Evolutionary conservation across 2,888 invertebrate species (phyloP).

Genomic region (Drosophila formosana): DNA sequence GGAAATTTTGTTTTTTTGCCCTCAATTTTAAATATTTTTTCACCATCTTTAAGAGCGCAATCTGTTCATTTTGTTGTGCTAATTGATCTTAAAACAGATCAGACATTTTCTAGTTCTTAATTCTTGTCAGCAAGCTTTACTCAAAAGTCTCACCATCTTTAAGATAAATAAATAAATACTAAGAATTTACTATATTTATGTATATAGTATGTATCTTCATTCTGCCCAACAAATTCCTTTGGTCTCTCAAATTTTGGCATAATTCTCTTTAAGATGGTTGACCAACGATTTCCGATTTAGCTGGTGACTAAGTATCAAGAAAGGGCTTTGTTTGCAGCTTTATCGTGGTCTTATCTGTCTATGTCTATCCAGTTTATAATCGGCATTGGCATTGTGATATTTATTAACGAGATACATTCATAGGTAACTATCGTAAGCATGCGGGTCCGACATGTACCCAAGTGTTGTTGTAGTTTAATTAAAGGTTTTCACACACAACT

Average conservation of each 20-base stretch:
- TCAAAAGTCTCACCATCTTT: no score
- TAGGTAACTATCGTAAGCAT: slow-evolving; percentile 13
- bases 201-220: no score
- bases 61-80: no score
- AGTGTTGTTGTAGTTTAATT: slow-evolving; percentile 59
- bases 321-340: slow-evolving; percentile 1
- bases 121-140: no score
- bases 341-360: slow-evolving; percentile 14
- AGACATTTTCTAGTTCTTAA: no score
- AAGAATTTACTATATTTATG: no score
- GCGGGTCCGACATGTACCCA: slow-evolving; percentile 37
- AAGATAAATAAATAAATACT: no score
- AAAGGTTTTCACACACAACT: slow-evolving; percentile 41
- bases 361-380: slow-evolving; percentile 9
- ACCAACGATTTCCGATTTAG: neutral
- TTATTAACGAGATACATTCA: slow-evolving; percentile 29
- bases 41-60: no score
- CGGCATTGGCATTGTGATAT: slow-evolving; percentile 21
- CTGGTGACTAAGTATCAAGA: slow-evolving; percentile 8
- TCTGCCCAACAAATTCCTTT: neutral
- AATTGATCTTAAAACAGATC: no score
- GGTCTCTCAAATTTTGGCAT: neutral
- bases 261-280: neutral
- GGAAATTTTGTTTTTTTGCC: no score
- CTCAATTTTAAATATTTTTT: no score